Evolutionary conservation across 2,113 vertebrate species (phyloP), one percentile per base, ranked within the genome.

Genomic region (Pithys albifrons): DNA sequence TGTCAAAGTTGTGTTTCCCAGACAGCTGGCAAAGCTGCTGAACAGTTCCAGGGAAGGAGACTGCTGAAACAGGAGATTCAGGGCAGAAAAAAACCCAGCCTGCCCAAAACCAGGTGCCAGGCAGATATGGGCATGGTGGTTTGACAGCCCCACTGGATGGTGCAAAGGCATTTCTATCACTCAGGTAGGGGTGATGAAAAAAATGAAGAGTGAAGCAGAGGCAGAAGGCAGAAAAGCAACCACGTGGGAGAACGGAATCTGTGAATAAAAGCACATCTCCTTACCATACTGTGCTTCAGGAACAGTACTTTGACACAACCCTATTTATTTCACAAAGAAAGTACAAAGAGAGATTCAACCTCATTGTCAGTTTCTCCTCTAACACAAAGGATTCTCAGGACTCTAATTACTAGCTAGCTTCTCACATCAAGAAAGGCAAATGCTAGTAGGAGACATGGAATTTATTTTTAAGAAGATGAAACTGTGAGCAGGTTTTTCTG

Each of bases 361-460:
- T 84, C 65, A 81, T 69, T 95, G 89, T 94, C 85, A 65, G 85
- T 55, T 96, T 85, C 45, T 93, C 19, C 54, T 52, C 35, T 52
- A 82, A 72, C 35, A 86, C 70, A 91, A 89, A 92, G 24, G 55
- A 84, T 78, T 35, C 31, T 92, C 7, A 0, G 39, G 76, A 92
- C 69, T 92, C 71, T 89, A 95, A 97, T 97, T 95, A 96, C 72
- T 91, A 66, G 51, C 51, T 88, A 84, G 81, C 73, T 86, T 95
- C 69, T 74, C 45, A 52, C 43, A 87, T 84, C 69, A 92, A 92
- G 61, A 91, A 85, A 93, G 55, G 11, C 43, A 93, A 95, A 92
- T 27, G 35, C 35, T 95, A n/a, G 48, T 87, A 84, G 73, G 72
- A 91, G 61, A 59, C 19, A 55, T 3, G 7, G 61, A 94, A 91